Conservation (phyloP, 2,797 vertebrate species). For the Nasua narica region DNA sequence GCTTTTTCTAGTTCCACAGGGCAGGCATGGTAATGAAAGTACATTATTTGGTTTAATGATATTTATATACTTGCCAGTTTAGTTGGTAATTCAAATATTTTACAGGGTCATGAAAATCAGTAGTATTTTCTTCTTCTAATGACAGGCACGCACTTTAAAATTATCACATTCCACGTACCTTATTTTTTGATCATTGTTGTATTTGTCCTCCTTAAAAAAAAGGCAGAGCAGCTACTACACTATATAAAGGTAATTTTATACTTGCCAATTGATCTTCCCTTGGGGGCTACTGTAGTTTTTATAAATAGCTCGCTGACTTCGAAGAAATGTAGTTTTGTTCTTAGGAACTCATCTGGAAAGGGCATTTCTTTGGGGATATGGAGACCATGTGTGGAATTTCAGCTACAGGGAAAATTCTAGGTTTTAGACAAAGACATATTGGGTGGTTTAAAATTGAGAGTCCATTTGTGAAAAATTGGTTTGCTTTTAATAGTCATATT, state of each 20-base stretch:
- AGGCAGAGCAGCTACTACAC: conserved; percentile 46
- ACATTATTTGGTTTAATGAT: background rate
- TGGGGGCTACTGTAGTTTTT: conserved; percentile 74
- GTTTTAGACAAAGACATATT: conserved; percentile 73
- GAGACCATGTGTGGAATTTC: conserved; percentile 84
- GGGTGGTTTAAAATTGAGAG: conserved; percentile 72
- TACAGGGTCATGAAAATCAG: conserved; percentile 49
- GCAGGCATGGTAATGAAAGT: background rate
- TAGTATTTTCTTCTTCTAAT: conserved; percentile 38
- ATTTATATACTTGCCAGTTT: background rate
- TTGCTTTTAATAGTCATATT: conserved; percentile 53
- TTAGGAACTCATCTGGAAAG: conserved; percentile 83
- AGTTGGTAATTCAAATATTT: background rate
- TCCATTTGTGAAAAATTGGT: conserved; percentile 59
- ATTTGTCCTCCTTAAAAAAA: conserved; percentile 43
- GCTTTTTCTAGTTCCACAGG: conserved; percentile 3
- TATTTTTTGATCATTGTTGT: conserved; percentile 41
- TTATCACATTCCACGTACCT: background rate
- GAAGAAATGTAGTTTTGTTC: conserved; percentile 80
- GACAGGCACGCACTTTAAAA: conserved; percentile 10
- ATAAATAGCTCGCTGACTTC: conserved; percentile 78
- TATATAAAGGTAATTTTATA: conserved; percentile 73
- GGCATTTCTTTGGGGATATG: conserved; percentile 72
- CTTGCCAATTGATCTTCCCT: conserved; percentile 70
- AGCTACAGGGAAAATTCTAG: conserved; percentile 73